Evolutionary conservation across 2,113 vertebrate genomes (phyloP).

Genomic region (Eptesicus fuscus): DNA sequence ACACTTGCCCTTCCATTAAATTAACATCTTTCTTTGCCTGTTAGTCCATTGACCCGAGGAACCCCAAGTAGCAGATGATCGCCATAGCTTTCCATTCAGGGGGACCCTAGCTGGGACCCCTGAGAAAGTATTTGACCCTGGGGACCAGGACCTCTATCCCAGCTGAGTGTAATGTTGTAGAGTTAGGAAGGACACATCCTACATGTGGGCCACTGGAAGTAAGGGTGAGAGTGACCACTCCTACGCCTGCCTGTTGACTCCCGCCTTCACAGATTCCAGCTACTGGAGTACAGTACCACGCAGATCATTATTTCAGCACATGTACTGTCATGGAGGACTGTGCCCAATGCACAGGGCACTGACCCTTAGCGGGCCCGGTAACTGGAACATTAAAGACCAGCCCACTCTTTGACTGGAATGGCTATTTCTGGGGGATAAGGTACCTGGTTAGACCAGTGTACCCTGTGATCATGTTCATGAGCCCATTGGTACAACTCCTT

Average conservation of each 20-base stretch:
- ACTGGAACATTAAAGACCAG: background rate
- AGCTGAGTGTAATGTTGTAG: background rate
- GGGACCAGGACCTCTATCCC: background rate
- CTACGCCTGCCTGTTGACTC: background rate
- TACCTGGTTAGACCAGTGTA: background rate
- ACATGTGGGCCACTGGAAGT: background rate
- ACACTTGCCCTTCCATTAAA: background rate
- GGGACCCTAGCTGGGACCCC: background rate
- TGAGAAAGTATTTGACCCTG: background rate
- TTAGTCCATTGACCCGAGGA: background rate
- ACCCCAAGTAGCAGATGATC: background rate
- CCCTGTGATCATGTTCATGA: background rate
- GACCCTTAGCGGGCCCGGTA: background rate
- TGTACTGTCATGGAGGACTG: background rate
- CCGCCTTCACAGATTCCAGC: background rate
- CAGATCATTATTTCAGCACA: background rate
- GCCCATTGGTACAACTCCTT: background rate
- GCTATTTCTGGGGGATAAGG: background rate
- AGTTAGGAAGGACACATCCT: background rate
- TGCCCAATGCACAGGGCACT: background rate
- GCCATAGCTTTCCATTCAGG: background rate
- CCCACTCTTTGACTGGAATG: background rate
- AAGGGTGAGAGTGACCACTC: background rate
- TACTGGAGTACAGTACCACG: background rate
- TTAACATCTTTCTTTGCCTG: background rate